Evolutionary conservation across 2,888 invertebrate species (phyloP), one percentile per base, ranked within the genome.

Genomic region (Diogma glabrata): DNA sequence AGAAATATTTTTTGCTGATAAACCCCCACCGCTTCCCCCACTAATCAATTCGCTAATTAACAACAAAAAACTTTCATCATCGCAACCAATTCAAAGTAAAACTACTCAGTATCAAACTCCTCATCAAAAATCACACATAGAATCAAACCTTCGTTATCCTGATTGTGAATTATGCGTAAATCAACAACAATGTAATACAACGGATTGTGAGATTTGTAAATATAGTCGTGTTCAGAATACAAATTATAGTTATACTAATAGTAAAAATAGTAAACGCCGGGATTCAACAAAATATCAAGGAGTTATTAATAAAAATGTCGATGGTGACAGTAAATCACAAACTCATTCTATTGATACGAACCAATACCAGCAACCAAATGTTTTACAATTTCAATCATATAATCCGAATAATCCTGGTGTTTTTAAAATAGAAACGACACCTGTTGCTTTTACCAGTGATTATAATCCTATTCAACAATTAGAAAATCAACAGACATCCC

Each of bases 391-490:
- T 54, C 70, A 70, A 53, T 70, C 70, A 1, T 70, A 70, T 55
- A 70, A 70, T 59, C 70, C 70, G 2, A 70, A 67, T 51, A 70
- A 70, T 61, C 70, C 70, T 17, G 69, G 67, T 16, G 69, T 69
- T 4, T 70, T 64, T 52, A 70, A 70, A 61, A 68, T 70, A 19
- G 69, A 70, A 56, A 70, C 70, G 1, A 70, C 70, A 8, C 69
- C 70, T 2, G 70, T 70, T 10, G 68, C 69, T 45, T 70, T 69
- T 16, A 69, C 68, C 0, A 68, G 68, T 4, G 69, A 70, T 53
- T 70, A 69, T 52, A 69, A 68, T 60, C 67, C 69, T 7, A 66
- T 70, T 33, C 54, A 69, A 48, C 67, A 68, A 50, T 64, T 70
- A 45, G 67, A 68, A 52, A 62, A 64, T 46, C 60, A 63, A 19